A percentile compares a stretch with the other conserved stretches of the same genome.
Evolutionary conservation across 2,888 invertebrate species (phyloP).

Genomic region (Tetanocera ferruginea): DNA sequence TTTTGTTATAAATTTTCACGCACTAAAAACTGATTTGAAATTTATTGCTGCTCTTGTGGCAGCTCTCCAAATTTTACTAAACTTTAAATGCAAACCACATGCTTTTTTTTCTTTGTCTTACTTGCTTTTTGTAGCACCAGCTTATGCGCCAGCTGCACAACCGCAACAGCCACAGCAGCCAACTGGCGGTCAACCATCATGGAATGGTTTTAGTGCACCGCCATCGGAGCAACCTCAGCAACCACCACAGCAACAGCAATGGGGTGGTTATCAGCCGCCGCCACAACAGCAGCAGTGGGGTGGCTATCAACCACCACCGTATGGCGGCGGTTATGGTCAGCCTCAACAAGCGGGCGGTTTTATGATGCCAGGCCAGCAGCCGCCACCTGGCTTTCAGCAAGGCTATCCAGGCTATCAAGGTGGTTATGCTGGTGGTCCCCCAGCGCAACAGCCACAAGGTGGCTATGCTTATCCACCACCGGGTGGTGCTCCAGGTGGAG

Average conservation of each 20-base stretch:
- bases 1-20: constrained; percentile 54
- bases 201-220: constrained; percentile 66
- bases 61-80: not conserved
- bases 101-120: not conserved
- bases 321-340: constrained; percentile 38
- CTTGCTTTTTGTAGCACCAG: constrained; percentile 26
- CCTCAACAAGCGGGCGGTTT: constrained; percentile 45
- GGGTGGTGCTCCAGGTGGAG: constrained; percentile 43
- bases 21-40: not conserved
- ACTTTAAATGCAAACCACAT: constrained; percentile 13
- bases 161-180: constrained; percentile 37
- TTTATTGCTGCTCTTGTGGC: not conserved
- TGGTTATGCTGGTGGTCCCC: constrained; percentile 38
- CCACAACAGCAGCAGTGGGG: constrained; percentile 24
- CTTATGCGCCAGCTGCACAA: constrained; percentile 35
- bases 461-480: constrained; percentile 47
- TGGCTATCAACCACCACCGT: constrained; percentile 49
- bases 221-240: constrained; percentile 53
- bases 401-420: constrained; percentile 44
- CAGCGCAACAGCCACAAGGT: constrained; percentile 30
- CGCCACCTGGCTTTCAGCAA: constrained; percentile 35
- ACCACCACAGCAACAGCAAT: constrained; percentile 3
- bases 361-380: constrained; percentile 46
- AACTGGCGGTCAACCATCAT: constrained; percentile 46
- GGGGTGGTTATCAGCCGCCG: constrained; percentile 40